A percentile compares a stretch with the other conserved stretches of the same genome.
Evolutionary conservation across 2,888 invertebrate species (phyloP).

Genomic region (Coecobrya sp.): DNA sequence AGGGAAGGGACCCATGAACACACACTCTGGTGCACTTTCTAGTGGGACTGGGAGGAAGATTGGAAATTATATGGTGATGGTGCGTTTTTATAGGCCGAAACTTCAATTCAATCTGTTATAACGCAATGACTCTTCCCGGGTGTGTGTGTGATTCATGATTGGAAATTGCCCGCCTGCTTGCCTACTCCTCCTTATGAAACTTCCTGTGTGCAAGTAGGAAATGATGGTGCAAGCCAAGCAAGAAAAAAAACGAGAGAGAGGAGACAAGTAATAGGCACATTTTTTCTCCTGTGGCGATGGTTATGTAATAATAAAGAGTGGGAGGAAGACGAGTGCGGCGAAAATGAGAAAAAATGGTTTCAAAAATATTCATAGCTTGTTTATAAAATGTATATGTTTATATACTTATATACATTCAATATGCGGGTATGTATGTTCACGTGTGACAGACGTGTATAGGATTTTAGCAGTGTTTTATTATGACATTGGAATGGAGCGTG

Average conservation of each 20-base stretch:
- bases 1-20: background rate
- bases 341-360: constrained; percentile 30
- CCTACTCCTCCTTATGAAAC: constrained; percentile 30
- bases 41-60: constrained; percentile 27
- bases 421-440: no score
- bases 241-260: background rate
- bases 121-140: constrained; percentile 62
- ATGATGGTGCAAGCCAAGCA: constrained; percentile 18
- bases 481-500: constrained; percentile 79
- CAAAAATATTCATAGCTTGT: background rate
- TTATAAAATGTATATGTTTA: background rate
- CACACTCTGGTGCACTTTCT: constrained; percentile 55
- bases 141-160: constrained; percentile 72
- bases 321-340: background rate
- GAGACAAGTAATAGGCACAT: constrained; percentile 27
- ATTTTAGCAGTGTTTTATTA: constrained; percentile 24
- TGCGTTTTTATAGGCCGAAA: constrained; percentile 39
- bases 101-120: constrained; percentile 65
- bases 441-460: background rate
- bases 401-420: background rate
- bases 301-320: constrained; percentile 26
- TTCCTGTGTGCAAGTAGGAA: constrained; percentile 41
- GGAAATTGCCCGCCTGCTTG: constrained; percentile 63
- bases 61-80: constrained; percentile 32
- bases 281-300: constrained; percentile 22